Base-by-base conservation (phyloP, 2,888 invertebrate genomes). In the Yponomeuta evonymella region DNA sequence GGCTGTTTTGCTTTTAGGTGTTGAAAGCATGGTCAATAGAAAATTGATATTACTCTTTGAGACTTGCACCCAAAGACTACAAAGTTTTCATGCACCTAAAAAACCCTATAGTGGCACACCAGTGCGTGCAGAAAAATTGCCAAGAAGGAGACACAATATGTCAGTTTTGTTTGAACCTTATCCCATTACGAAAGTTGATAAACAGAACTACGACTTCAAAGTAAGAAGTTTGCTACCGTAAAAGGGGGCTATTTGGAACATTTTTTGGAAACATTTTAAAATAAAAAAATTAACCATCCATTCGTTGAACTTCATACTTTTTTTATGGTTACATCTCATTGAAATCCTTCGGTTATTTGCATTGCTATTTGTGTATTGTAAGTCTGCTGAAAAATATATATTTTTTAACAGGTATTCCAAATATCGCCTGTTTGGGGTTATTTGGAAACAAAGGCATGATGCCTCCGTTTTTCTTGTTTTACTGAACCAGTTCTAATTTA, bases 361-460 rank as follows among this genome's bases (percentile, higher is more conserved):
- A 66, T 66, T 29, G 66, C 15, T 12, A 33, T 66, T 66, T 66
- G 30, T 66, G 66, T 66, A 36, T 30, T 66, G 66, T 66, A 11
- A 66, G 66, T 66, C 2, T 66, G 33, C 15, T 66, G 11, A 66
- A 66, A 30, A 33, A 29, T 30, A 66, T 66, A 33, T 66, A 30
- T 66, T 36, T 66, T 66, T 33, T 30, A 66, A 66, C 29, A 15
- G 65, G 30, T 65, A 11, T 66, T 66, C 33, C 33, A 66, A 66
- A 66, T 66, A 66, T 66, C 30, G 66, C 66, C 30, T 9, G 9
- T 66, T 66, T 66, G 66, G 66, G 66, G 33, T 66, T 66, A 66
- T 66, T 66, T 66, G 33, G 33, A 66, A 66, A 29, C 66, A 15
- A 12, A 66, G 66, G 66, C 9, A 9, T 66, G 30, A 66, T 66